Evolutionary conservation across 2,113 vertebrate species (phyloP).

Genomic region (Vombatus ursinus): DNA sequence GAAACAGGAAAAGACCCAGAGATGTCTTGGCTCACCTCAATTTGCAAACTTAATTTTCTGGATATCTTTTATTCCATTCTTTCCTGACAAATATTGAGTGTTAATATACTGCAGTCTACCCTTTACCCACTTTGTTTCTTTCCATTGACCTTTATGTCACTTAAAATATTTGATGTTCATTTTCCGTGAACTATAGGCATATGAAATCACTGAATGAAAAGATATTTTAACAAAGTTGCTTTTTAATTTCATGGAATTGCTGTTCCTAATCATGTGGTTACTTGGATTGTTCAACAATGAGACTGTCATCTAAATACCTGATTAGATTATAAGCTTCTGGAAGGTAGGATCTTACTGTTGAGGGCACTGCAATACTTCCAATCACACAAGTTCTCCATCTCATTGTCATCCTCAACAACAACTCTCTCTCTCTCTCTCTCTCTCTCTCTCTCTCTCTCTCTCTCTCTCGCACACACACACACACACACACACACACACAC

Average conservation of each 20-base stretch:
- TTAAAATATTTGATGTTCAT: not conserved
- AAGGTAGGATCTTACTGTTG: not conserved
- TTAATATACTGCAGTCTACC: not conserved
- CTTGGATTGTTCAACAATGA: not conserved
- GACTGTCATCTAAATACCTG: not conserved
- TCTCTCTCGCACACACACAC: too few relatives aligned
- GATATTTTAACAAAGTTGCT: not conserved
- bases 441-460: not conserved
- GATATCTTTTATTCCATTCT: not conserved
- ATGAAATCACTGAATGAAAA: not conserved
- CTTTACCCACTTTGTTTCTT: not conserved
- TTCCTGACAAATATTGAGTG: not conserved
- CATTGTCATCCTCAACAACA: too few relatives aligned
- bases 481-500: too few relatives aligned
- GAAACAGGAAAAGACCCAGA: not conserved
- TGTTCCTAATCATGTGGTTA: not conserved
- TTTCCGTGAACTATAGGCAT: not conserved
- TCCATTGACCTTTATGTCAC: not conserved
- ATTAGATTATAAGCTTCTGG: not conserved
- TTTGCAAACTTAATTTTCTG: not conserved
- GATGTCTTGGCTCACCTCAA: not conserved
- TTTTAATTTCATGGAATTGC: not conserved
- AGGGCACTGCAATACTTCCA: not conserved
- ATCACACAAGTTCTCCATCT: not conserved
- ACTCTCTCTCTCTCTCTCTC: too few relatives aligned